Conservation (phyloP, 2,797 vertebrate genomes). For the Parotocinclus haroldoi region DNA sequence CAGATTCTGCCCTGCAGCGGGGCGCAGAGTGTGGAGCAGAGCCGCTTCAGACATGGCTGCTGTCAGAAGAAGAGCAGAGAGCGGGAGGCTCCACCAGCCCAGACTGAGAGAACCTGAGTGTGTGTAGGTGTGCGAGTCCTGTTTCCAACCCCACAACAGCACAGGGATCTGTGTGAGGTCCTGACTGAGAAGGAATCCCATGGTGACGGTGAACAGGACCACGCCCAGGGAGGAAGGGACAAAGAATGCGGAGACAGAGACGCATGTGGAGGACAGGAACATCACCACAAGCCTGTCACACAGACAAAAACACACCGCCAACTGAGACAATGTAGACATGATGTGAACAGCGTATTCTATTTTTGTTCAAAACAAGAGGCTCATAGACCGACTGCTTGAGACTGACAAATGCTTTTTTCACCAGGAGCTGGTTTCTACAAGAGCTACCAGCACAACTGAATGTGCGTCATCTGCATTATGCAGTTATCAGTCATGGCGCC, state of each 20-base stretch:
- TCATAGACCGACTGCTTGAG: too few relatives aligned
- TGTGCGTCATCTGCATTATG: too few relatives aligned
- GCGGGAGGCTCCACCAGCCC: conserved; percentile 76
- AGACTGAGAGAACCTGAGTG: conserved; percentile 60
- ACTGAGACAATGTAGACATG: too few relatives aligned
- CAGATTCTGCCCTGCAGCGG: conserved; percentile 46
- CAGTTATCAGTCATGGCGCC: too few relatives aligned
- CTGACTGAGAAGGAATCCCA: conserved; percentile 92
- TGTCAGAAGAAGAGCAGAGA: conserved; percentile 73
- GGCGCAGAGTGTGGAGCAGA: conserved; percentile 79
- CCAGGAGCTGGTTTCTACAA: too few relatives aligned
- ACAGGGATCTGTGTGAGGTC: conserved; percentile 80
- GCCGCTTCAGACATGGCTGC: conserved; percentile 79
- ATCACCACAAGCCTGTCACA: conserved; percentile 84
- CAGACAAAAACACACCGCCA: too few relatives aligned
- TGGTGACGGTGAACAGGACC: conserved; percentile 87
- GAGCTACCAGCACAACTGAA: too few relatives aligned
- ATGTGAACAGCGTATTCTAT: too few relatives aligned
- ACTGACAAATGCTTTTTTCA: too few relatives aligned
- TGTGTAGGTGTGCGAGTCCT: conserved; percentile 36
- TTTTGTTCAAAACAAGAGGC: too few relatives aligned
- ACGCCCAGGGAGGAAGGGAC: conserved; percentile 85
- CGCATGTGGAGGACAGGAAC: conserved; percentile 81
- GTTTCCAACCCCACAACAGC: conserved; percentile 58
- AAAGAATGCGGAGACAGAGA: conserved; percentile 84